phyloP scores from a whole-genome alignment of 2,113 vertebrate genomes.

The Triplophysa dalaica region DNA sequence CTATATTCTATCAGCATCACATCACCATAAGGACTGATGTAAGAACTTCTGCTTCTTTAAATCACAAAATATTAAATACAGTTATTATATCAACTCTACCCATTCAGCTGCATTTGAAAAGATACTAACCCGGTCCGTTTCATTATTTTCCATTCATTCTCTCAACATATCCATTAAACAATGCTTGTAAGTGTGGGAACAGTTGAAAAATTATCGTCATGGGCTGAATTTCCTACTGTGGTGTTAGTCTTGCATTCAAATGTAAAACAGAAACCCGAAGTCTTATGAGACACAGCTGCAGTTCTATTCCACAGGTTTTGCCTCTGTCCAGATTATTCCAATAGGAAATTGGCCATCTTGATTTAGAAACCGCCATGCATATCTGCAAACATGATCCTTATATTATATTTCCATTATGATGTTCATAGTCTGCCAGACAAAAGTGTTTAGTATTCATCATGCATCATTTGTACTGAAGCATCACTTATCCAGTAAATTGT shows the following conservation, averaged over 20 bases:
- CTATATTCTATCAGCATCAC: not conserved
- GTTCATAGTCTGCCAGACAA: constrained; percentile 17
- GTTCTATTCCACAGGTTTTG: constrained; percentile 28
- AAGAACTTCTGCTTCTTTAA: not conserved
- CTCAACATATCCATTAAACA: not conserved
- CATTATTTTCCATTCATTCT: not conserved
- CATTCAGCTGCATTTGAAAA: not conserved
- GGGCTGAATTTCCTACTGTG: constrained; percentile 20
- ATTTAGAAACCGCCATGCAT: constrained; percentile 1
- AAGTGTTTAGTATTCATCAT: not conserved
- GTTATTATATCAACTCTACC: not conserved
- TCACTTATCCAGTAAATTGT: constrained; percentile 13
- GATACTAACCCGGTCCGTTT: not conserved
- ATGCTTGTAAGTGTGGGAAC: not conserved
- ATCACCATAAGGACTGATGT: not conserved
- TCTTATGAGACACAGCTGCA: constrained; percentile 40
- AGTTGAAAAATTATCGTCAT: constrained; percentile 9
- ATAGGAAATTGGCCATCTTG: not conserved
- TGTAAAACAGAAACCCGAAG: constrained; percentile 18
- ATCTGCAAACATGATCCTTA: not conserved
- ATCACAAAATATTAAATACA: not conserved
- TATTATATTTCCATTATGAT: not conserved
- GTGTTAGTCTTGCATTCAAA: not conserved
- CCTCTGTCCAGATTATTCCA: constrained; percentile 33
- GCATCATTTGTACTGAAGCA: too few relatives aligned